Evolutionary conservation across 2,888 invertebrate species (phyloP).

Genomic region (Volucella inflata): DNA sequence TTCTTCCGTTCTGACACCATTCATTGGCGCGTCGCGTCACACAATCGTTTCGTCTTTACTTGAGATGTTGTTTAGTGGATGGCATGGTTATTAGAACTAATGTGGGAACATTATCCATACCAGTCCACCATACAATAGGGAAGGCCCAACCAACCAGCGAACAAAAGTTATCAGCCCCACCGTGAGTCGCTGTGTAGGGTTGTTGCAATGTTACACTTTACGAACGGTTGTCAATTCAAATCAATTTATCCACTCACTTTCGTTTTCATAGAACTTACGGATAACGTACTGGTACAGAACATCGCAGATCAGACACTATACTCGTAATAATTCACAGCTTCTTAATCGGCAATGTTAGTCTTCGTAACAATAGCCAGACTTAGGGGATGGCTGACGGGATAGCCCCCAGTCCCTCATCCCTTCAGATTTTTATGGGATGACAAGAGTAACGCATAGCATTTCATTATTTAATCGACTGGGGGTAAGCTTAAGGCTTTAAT

Average conservation of each 20-base stretch:
- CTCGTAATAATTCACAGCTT: slow-evolving; percentile 23
- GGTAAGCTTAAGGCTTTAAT: slow-evolving; percentile 55
- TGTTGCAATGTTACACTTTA: slow-evolving; percentile 54
- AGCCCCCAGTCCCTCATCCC: no score
- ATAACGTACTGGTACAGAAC: no score
- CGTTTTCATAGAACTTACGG: slow-evolving; percentile 18
- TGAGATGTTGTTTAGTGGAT: slow-evolving; percentile 42
- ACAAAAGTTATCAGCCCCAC: slow-evolving; percentile 18
- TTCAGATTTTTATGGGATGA: neutral
- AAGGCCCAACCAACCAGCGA: slow-evolving; percentile 31
- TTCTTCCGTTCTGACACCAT: slow-evolving; percentile 69
- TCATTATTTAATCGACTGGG: slow-evolving; percentile 1
- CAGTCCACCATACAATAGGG: slow-evolving; percentile 50
- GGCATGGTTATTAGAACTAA: slow-evolving; percentile 71
- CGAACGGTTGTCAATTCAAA: slow-evolving; percentile 55
- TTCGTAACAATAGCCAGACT: slow-evolving; percentile 22
- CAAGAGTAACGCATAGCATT: slow-evolving; percentile 8
- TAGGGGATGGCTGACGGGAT: neutral
- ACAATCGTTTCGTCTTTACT: slow-evolving; percentile 20
- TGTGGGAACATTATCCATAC: slow-evolving; percentile 69
- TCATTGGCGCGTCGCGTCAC: slow-evolving; percentile 45
- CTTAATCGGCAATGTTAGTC: slow-evolving; percentile 32
- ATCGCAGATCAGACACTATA: no score
- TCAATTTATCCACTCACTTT: slow-evolving; percentile 52
- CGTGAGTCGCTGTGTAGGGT: slow-evolving; percentile 41